Percentiles rank a stretch among this genome's conserved stretches.
Conservation (phyloP, 1,140 invertebrate species). For the Sitophilus oryzae region DNA sequence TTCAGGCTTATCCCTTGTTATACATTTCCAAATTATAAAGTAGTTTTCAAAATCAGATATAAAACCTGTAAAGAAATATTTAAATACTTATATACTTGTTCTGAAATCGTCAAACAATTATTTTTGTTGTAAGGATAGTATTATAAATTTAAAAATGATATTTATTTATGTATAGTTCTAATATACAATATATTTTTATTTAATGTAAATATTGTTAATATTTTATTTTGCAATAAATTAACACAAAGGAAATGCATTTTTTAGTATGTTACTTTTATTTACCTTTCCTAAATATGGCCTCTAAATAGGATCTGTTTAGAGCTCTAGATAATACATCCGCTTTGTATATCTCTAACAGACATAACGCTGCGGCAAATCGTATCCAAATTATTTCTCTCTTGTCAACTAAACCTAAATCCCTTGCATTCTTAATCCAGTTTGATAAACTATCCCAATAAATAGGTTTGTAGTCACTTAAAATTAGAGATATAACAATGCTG, state of each 20-base stretch:
- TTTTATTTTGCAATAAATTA: no score
- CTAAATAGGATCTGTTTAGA: conserved; percentile 47
- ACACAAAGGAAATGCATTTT: no score
- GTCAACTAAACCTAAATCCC: conserved; percentile 36
- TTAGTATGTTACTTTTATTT: no score
- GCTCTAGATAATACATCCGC: conserved; percentile 47
- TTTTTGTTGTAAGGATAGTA: conserved; percentile 9
- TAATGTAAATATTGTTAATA: no score
- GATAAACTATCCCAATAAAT: conserved; percentile 49
- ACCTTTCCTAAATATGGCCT: conserved; percentile 40
- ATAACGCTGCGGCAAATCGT: conserved; percentile 48
- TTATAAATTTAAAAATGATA: no score
- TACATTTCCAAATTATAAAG: conserved; percentile 51
- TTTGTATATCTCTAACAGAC: conserved; percentile 51
- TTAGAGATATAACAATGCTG: conserved; percentile 48
- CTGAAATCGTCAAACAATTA: background rate
- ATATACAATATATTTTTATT: no score
- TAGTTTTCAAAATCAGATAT: conserved; percentile 48
- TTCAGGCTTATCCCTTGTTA: conserved; percentile 49
- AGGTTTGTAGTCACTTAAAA: conserved; percentile 55
- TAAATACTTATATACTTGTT: background rate
- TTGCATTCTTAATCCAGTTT: conserved; percentile 43
- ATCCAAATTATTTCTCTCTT: conserved; percentile 44
- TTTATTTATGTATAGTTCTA: no score
- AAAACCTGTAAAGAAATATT: conserved; percentile 35